Evolutionary conservation across 2,888 invertebrate genomes (phyloP), one percentile per base, ranked within the genome.

Genomic region (Leistus spinibarbis): DNA sequence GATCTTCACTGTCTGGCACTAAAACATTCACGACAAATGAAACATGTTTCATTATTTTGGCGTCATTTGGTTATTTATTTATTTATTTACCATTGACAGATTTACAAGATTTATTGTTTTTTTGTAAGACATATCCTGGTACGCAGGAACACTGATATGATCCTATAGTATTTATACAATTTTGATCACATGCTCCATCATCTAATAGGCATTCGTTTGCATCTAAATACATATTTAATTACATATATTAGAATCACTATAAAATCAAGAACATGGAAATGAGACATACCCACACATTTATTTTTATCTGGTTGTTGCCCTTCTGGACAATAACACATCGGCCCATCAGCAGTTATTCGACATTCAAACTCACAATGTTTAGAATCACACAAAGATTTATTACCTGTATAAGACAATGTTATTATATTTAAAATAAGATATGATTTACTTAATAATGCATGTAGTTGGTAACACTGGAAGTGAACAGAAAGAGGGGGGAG

Each of bases 161-260:
- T 77, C 92, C 91, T 23, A 86, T 84, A 16, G 89, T 89, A 86
- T 94, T 93, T 80, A 80, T 86, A 85, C 95, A 95, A 54, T 87
- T 82, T 86, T 95, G 95, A 82, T 93, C 91, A 85, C 95, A 95
- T 67, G 89, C 85, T 60, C 90, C 91, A 78, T 92, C 91, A 78
- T 92, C 91, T 78, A 89, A 85, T 79, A 86, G 84, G 86, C 96
- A 96, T 86, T 95, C 95, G 86, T 95, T 89, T 78, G 91, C 90
- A 86, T 95, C 95, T 91, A 85, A 71, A 80, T 79, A 71, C n/a
- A n/a, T n/a, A n/a, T n/a, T n/a, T n/a, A n/a, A n/a, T n/a, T n/a
- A n/a, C n/a, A n/a, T n/a, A n/a, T n/a, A n/a, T n/a, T n/a, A n/a
- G n/a, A 72, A 27, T 69, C 56, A 72, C 13, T 53, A 70, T n/a